Percentiles rank a stretch among this genome's conserved stretches.
phyloP scores from a whole-genome alignment of 2,113 vertebrate genomes.

The Upupa epops region DNA sequence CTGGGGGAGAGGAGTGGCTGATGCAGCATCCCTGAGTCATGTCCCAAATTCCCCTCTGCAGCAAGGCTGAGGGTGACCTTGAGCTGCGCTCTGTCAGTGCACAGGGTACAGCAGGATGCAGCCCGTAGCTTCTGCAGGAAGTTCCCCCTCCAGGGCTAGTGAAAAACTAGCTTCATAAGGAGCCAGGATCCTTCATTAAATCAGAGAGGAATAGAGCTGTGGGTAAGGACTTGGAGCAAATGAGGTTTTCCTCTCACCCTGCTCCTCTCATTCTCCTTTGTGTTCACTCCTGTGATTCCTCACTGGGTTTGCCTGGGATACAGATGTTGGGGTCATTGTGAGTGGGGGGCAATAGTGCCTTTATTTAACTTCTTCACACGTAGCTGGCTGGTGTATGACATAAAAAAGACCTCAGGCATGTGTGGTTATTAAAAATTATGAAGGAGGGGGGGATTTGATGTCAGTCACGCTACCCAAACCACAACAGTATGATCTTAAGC shows the following conservation, averaged over 20 bases:
- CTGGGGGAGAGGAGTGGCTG: not conserved
- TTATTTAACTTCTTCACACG: not conserved
- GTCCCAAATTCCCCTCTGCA: slow-evolving; percentile 40
- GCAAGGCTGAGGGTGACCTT: slow-evolving; percentile 25
- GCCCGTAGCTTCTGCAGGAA: not conserved
- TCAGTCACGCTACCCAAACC: not conserved
- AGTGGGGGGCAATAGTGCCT: not conserved
- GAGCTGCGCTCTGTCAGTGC: not conserved
- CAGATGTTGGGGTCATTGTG: not conserved
- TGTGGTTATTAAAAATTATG: not conserved
- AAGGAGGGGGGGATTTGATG: not conserved
- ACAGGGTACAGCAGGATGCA: not conserved
- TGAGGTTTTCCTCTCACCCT: not conserved
- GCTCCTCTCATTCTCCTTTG: not conserved
- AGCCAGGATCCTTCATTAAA: not conserved
- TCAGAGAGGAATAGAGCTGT: not conserved
- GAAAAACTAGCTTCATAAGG: not conserved
- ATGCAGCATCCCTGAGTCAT: slow-evolving; percentile 43
- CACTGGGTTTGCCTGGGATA: not conserved
- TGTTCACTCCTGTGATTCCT: not conserved
- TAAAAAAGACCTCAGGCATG: not conserved
- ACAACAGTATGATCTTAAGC: not conserved
- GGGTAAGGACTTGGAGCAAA: not conserved
- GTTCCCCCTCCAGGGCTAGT: not conserved
- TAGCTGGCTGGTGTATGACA: not conserved